Conservation (phyloP, 2,888 invertebrate species). For the Xestobium rufovillosum region DNA sequence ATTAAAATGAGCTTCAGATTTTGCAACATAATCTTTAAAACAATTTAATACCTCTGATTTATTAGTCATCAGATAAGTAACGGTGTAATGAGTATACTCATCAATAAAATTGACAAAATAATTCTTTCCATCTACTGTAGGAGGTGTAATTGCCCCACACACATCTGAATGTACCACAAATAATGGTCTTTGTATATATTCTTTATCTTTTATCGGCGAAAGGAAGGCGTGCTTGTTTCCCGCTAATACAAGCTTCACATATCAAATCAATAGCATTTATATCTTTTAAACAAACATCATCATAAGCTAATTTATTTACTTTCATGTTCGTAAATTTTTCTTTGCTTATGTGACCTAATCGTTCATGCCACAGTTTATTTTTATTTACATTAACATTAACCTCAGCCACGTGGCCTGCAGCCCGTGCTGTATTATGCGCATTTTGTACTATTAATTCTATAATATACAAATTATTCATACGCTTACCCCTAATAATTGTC, state of each 20-base stretch:
- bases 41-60: constrained; percentile 17
- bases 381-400: constrained; percentile 12
- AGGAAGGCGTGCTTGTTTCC: no score
- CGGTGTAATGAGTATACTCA: constrained; percentile 18
- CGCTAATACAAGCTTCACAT: constrained; percentile 15
- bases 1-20: constrained; percentile 19
- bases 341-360: constrained; percentile 16
- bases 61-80: constrained; percentile 16
- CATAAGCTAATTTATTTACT: no score
- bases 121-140: constrained; percentile 16
- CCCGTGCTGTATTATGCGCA: no score
- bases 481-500: constrained; percentile 7
- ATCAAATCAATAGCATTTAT: no score
- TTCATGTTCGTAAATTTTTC: constrained; percentile 8
- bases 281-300: no score
- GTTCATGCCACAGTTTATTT: constrained; percentile 17
- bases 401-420: constrained; percentile 14
- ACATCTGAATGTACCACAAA: constrained; percentile 17
- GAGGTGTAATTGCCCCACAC: constrained; percentile 17
- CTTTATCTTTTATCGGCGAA: constrained; percentile 15
- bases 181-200: constrained; percentile 14
- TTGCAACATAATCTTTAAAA: constrained; percentile 18
- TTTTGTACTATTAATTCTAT: constrained; percentile 12
- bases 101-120: constrained; percentile 16
- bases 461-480: constrained; percentile 6